Conservation (phyloP, 2,113 vertebrate species). For the Hyaena hyaena region DNA sequence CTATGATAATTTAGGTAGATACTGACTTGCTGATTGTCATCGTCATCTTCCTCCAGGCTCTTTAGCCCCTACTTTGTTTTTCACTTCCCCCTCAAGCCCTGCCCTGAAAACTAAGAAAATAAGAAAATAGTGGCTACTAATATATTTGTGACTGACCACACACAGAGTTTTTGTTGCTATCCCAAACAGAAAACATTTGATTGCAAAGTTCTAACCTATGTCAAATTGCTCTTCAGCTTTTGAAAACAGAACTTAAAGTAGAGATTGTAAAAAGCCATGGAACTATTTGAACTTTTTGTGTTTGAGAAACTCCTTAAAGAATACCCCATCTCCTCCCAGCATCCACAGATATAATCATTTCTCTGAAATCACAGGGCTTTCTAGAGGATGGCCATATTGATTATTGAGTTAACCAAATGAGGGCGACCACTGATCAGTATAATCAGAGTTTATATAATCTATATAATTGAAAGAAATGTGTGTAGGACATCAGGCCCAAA, state of each 20-base stretch:
- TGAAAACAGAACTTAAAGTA: background rate
- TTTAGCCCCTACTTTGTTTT: background rate
- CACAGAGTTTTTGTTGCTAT: background rate
- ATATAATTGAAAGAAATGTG: background rate
- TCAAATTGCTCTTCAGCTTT: background rate
- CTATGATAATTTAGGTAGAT: background rate
- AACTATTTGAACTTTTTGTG: background rate
- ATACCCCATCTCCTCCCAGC: background rate
- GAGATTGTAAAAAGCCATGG: background rate
- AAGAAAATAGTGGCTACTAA: background rate
- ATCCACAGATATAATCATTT: background rate
- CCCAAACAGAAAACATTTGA: background rate
- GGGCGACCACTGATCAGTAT: background rate
- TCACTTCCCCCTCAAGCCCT: background rate
- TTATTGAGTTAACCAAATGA: background rate
- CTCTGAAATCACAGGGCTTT: background rate
- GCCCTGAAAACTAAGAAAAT: background rate
- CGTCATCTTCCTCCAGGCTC: background rate
- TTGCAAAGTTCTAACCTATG: background rate
- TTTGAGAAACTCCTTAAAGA: conserved; percentile 6
- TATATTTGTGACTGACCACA: background rate
- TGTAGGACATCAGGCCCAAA: background rate
- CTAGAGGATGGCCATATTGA: background rate
- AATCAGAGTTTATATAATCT: background rate
- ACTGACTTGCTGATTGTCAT: background rate